These are phyloP conservation scores for Tor tambroides DNA, from an alignment of 2,113 vertebrate genomes.

Conservation along the genomic window DNA sequence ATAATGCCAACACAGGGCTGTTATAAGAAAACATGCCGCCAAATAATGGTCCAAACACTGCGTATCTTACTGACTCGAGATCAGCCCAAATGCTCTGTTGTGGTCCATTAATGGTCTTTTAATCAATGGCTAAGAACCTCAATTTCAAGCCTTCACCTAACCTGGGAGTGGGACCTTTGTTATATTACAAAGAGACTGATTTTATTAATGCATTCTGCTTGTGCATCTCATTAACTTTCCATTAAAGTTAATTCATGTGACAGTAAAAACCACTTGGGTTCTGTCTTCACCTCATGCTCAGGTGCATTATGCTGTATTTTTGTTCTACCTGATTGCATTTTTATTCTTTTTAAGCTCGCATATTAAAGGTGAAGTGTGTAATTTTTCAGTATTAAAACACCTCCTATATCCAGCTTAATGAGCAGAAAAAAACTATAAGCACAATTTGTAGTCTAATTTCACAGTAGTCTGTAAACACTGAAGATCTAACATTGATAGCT, in stretches of 20 bases:
- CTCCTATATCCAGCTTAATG: background rate
- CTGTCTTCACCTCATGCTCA: background rate
- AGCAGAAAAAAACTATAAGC: background rate
- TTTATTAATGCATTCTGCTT: conserved; percentile 35
- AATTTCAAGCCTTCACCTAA: background rate
- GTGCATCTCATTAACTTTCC: conserved; percentile 35
- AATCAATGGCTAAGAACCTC: conserved; percentile 19
- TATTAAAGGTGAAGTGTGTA: background rate
- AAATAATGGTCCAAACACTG: conserved; percentile 25
- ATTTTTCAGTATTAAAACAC: background rate
- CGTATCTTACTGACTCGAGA: background rate
- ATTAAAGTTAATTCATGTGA: conserved; percentile 34
- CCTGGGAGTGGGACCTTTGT: background rate
- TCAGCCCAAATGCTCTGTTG: background rate
- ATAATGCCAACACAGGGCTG: conserved; percentile 13
- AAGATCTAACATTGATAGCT: background rate
- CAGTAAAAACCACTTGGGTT: background rate
- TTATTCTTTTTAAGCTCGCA: background rate
- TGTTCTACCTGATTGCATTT: conserved; percentile 19
- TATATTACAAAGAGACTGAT: background rate
- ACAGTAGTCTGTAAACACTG: background rate
- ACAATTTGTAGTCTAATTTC: background rate
- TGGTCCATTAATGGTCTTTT: conserved; percentile 16
- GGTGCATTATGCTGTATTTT: background rate
- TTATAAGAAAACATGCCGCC: conserved; percentile 4